Conservation (phyloP, 2,888 invertebrate species). For the Coenonympha arcania region DNA sequence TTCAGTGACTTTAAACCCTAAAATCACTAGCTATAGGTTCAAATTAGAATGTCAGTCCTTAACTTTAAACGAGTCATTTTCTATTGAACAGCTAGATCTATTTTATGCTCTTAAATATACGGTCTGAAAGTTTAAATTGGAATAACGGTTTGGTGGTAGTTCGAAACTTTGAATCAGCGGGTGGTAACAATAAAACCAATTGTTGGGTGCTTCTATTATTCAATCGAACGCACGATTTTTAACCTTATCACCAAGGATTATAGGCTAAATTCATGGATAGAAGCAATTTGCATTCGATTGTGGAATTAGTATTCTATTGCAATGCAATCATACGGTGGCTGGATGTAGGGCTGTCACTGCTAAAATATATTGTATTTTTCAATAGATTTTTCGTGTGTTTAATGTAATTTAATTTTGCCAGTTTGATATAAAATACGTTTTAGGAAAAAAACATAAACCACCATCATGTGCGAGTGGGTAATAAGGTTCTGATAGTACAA, state of each 20-base stretch:
- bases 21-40: conserved; percentile 3
- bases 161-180: conserved; percentile 60
- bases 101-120: neutral
- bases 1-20: conserved; percentile 34
- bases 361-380: neutral
- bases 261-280: conserved; percentile 30
- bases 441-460: too few relatives aligned
- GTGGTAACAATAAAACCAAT: conserved; percentile 70
- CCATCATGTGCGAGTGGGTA: too few relatives aligned
- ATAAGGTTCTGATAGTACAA: too few relatives aligned
- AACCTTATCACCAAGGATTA: conserved; percentile 32
- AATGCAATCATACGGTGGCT: conserved; percentile 49
- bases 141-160: conserved; percentile 26
- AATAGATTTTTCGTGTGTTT: too few relatives aligned
- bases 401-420: too few relatives aligned
- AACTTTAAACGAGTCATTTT: neutral
- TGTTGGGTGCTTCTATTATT: conserved; percentile 52
- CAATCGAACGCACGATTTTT: conserved; percentile 32
- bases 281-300: conserved; percentile 46
- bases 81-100: neutral
- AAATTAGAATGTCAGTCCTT: conserved; percentile 37
- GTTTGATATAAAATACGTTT: too few relatives aligned
- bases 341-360: conserved; percentile 41
- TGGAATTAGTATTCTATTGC: conserved; percentile 62
- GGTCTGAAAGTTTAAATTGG: conserved; percentile 17